Conservation (phyloP, 1,140 invertebrate genomes). For the Penaeus indicus region DNA sequence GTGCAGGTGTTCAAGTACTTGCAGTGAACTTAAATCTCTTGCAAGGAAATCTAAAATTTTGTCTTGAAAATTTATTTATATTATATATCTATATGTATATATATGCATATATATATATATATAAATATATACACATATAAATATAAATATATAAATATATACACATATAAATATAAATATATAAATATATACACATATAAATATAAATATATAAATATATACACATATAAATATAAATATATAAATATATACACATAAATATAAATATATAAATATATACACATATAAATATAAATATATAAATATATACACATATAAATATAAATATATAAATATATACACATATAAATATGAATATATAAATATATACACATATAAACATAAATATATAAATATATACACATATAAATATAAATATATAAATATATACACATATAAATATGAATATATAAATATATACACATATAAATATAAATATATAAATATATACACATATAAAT, state of each 20-base stretch:
- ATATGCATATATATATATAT: conserved; percentile 35
- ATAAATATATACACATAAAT: conserved; percentile 39
- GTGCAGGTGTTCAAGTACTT: not conserved
- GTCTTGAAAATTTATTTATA: not conserved
- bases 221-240: conserved; percentile 43
- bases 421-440: no score
- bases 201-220: conserved; percentile 6
- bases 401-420: no score
- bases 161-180: not conserved
- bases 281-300: not conserved
- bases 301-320: not conserved
- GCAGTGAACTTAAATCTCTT: no score
- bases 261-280: conserved; percentile 22
- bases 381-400: no score
- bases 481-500: no score
- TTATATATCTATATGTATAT: conserved; percentile 18
- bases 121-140: conserved; percentile 37
- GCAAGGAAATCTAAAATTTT: no score
- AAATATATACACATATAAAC: no score
- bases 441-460: no score
- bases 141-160: conserved; percentile 23
- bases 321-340: not conserved
- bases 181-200: no score
- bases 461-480: no score
- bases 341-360: not conserved